phyloP scores from a whole-genome alignment of 2,888 invertebrate genomes.

The Yponomeuta evonymella region DNA sequence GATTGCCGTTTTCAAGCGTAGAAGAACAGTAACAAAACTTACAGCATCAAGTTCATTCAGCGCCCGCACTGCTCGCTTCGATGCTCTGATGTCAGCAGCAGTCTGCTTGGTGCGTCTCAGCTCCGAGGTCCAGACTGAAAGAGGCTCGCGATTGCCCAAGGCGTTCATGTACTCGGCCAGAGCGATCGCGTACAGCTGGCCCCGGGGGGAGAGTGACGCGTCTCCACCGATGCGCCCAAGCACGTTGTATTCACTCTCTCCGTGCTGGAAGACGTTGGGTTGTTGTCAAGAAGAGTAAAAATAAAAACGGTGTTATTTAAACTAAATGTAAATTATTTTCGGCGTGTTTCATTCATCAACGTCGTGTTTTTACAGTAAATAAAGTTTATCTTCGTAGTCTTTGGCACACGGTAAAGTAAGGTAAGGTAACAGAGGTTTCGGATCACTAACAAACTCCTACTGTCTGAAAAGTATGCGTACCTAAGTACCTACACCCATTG shows the following conservation, averaged over 20 bases:
- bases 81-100: conserved; percentile 84
- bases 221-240: conserved; percentile 94
- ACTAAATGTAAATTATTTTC: too few species aligned
- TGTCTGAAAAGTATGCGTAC: too few species aligned
- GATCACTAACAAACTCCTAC: too few species aligned
- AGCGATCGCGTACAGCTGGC: conserved; percentile 84
- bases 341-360: too few species aligned
- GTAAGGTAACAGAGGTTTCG: too few species aligned
- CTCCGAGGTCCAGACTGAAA: conserved; percentile 94
- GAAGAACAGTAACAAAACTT: conserved; percentile 44
- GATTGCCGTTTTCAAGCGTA: too few species aligned
- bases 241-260: conserved; percentile 94
- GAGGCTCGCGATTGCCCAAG: conserved; percentile 78
- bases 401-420: too few species aligned
- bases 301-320: too few species aligned
- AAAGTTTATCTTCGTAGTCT: too few species aligned
- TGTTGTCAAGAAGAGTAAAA: not conserved
- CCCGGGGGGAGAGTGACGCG: conserved; percentile 88
- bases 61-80: conserved; percentile 89
- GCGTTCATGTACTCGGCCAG: conserved; percentile 82
- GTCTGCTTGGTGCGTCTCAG: conserved; percentile 93
- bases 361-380: too few species aligned
- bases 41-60: conserved; percentile 95
- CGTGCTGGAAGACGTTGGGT: conserved; percentile 79
- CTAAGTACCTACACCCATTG: too few species aligned